Percentiles rank a stretch among this genome's conserved stretches.
These are phyloP conservation scores for Pseudolaguvia tuberculata DNA, from an alignment of 2,113 vertebrate species.

Conservation along the genomic window DNA sequence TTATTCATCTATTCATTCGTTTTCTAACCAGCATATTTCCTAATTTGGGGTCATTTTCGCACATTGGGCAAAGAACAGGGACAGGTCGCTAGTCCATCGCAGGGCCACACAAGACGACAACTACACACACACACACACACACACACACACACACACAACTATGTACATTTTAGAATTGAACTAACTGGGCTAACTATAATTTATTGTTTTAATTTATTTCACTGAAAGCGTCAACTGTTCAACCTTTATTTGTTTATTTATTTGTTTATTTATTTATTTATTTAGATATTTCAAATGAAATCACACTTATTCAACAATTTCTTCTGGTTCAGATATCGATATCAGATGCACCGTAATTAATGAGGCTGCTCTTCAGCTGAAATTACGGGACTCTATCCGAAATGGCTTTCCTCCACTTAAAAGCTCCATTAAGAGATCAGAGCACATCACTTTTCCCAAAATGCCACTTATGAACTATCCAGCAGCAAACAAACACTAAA, in stretches of 20 bases:
- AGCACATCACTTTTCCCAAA: slow-evolving; percentile 44
- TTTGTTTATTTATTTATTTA: neutral
- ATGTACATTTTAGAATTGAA: too few species aligned
- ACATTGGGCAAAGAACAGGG: too few species aligned
- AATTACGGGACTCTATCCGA: slow-evolving; percentile 48
- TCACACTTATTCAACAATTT: neutral
- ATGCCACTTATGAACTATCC: slow-evolving; percentile 54
- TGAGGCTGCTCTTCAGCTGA: slow-evolving; percentile 36
- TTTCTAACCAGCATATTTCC: too few species aligned
- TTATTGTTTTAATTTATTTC: neutral
- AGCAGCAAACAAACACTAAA: slow-evolving; percentile 42
- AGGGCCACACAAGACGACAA: too few species aligned
- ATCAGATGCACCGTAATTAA: slow-evolving; percentile 26
- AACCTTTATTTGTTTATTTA: neutral
- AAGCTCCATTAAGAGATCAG: slow-evolving; percentile 58
- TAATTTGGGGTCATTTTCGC: too few species aligned
- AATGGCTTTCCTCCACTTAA: slow-evolving; percentile 52
- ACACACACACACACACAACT: too few species aligned
- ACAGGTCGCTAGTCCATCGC: too few species aligned
- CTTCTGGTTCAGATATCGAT: slow-evolving; percentile 16
- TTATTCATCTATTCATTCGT: too few species aligned
- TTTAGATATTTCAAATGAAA: neutral
- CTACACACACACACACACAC: too few species aligned
- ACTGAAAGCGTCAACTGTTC: neutral
- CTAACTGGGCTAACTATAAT: too few species aligned